phyloP scores from a whole-genome alignment of 2,888 invertebrate species.

The Drosophila phalerata region DNA sequence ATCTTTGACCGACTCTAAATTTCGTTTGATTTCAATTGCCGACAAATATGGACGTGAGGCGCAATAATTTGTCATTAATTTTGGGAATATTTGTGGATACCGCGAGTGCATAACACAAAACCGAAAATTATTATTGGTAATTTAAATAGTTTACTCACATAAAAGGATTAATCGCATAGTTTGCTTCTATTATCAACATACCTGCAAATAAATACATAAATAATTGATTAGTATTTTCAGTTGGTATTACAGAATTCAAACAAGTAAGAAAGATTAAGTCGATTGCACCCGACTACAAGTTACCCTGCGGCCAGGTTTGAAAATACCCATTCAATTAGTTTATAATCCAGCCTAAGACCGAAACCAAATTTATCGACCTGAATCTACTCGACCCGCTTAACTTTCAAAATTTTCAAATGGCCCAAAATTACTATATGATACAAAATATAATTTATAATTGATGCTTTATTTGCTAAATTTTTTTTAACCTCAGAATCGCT shows the following conservation, averaged over 20 bases:
- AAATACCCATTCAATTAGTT: no score
- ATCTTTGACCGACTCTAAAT: constrained; percentile 20
- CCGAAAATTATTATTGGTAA: constrained; percentile 6
- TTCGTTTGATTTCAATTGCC: constrained; percentile 12
- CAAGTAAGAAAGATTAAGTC: background rate
- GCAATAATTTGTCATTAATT: constrained; percentile 2
- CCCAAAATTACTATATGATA: no score
- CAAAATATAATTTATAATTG: no score
- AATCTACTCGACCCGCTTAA: no score
- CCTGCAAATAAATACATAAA: constrained; percentile 46
- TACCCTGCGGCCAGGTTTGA: background rate
- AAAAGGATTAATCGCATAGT: background rate
- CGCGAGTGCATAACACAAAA: constrained; percentile 11
- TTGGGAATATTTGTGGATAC: background rate
- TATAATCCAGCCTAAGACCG: no score
- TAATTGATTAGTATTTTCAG: constrained; percentile 19
- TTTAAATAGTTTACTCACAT: constrained; percentile 43
- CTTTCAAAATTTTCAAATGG: no score
- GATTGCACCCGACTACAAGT: background rate
- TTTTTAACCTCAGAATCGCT: no score
- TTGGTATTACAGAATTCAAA: background rate
- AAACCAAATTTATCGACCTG: no score
- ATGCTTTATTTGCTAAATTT: no score
- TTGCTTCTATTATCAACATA: constrained; percentile 34
- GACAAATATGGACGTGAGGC: background rate